A percentile compares a stretch with the other conserved stretches of the same genome.
These are phyloP conservation scores for Nasua narica DNA, from an alignment of 2,797 vertebrate species.

Conservation along the genomic window DNA sequence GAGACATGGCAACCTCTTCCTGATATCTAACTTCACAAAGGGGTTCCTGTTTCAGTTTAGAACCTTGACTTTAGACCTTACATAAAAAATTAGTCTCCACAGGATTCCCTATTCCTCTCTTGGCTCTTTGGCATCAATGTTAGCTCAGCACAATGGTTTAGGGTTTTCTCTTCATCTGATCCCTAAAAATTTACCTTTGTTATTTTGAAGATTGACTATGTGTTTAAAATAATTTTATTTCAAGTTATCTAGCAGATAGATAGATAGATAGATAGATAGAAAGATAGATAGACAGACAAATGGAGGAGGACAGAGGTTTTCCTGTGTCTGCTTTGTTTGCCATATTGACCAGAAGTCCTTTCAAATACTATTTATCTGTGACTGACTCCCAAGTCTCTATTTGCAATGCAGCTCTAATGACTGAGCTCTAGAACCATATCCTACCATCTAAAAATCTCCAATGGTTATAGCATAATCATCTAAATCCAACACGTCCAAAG, in stretches of 20 bases:
- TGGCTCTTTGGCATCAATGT: not conserved
- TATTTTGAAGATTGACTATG: not conserved
- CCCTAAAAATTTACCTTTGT: not conserved
- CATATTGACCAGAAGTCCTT: not conserved
- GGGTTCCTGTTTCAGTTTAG: not conserved
- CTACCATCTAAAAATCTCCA: not conserved
- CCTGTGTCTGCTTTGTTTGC: not conserved
- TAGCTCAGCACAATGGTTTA: not conserved
- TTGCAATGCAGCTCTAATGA: not conserved
- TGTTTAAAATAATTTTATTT: not conserved
- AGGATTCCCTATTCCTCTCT: not conserved
- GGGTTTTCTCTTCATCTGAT: not conserved
- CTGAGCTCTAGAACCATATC: not conserved
- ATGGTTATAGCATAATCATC: not conserved
- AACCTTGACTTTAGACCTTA: not conserved
- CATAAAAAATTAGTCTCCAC: not conserved
- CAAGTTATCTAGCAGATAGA: not conserved
- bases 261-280: not conserved
- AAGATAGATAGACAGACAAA: not conserved
- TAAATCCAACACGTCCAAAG: not conserved
- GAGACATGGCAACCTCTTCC: not conserved
- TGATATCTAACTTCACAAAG: not conserved
- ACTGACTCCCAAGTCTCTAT: not conserved
- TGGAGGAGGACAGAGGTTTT: not conserved
- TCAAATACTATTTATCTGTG: not conserved